A percentile compares a stretch with the other conserved stretches of the same genome.
phyloP scores from a whole-genome alignment of 2,888 invertebrate genomes.

The Venusia cambrica region DNA sequence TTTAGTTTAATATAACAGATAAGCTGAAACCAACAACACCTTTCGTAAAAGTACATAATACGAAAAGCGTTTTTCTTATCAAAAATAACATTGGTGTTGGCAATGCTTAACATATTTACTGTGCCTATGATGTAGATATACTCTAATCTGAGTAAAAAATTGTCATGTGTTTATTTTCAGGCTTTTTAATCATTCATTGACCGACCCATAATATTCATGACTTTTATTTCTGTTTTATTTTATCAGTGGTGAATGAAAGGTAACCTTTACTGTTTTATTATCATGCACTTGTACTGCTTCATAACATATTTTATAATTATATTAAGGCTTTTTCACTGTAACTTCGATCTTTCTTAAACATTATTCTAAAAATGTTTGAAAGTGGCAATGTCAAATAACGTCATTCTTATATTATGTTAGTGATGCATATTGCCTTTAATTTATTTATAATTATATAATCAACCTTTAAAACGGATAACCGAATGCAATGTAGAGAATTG shows the following conservation, averaged over 20 bases:
- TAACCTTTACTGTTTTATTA: constrained; percentile 43
- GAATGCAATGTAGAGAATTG: no score
- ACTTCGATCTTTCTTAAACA: no score
- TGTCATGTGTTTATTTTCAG: constrained; percentile 45
- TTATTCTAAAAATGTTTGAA: no score
- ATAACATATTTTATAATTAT: constrained; percentile 5
- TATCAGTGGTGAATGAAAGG: constrained; percentile 62
- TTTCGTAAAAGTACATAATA: constrained; percentile 16
- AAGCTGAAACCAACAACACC: constrained; percentile 8
- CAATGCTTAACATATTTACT: constrained; percentile 13
- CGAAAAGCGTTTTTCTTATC: constrained; percentile 12
- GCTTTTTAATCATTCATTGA: constrained; percentile 57
- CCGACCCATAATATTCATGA: constrained; percentile 42
- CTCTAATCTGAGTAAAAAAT: neutral
- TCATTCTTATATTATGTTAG: no score
- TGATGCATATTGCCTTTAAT: no score
- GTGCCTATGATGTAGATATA: neutral
- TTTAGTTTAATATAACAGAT: constrained; percentile 34
- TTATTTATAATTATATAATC: no score
- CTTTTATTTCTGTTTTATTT: constrained; percentile 50
- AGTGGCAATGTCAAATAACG: no score
- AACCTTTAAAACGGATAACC: no score
- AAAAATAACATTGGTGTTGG: constrained; percentile 13
- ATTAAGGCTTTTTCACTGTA: neutral
- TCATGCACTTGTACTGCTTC: constrained; percentile 24